Conservation (phyloP, 1,140 invertebrate species). For the Aporrectodea caliginosa region DNA sequence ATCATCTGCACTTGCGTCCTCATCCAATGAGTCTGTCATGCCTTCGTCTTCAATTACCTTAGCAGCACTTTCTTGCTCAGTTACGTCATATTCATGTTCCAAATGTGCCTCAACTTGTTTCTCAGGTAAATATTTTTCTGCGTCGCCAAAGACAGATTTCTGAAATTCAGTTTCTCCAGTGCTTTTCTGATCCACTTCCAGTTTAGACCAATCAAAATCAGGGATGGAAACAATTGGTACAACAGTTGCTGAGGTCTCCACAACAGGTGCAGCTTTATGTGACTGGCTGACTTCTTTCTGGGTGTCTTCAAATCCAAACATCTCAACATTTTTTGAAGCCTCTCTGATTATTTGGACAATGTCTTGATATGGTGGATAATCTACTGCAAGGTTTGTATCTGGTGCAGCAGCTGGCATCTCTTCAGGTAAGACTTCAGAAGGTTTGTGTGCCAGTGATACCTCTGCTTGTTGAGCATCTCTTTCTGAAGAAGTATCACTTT, state of each 20-base stretch:
- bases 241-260: slow-evolving; percentile 53
- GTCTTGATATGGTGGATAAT: slow-evolving; percentile 28
- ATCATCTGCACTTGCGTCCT: neutral
- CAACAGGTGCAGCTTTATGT: slow-evolving; percentile 54
- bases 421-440: neutral
- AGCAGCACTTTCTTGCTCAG: no score
- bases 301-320: slow-evolving; percentile 62
- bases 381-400: neutral
- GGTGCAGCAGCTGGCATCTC: neutral
- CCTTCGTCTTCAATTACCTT: no score
- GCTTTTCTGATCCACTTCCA: neutral
- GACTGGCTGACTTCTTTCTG: slow-evolving; percentile 68
- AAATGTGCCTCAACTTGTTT: no score
- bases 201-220: slow-evolving; percentile 32
- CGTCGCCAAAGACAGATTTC: no score
- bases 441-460: neutral
- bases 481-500: slow-evolving; percentile 11
- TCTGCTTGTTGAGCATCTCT: neutral
- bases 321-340: slow-evolving; percentile 65
- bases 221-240: slow-evolving; percentile 61
- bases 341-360: slow-evolving; percentile 33
- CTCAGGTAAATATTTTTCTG: no score
- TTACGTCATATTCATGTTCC: no score
- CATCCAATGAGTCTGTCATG: neutral
- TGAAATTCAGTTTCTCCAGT: no score